These are phyloP conservation scores for Harpagus bidentatus DNA, from an alignment of 2,113 vertebrate genomes.

Conservation along the genomic window DNA sequence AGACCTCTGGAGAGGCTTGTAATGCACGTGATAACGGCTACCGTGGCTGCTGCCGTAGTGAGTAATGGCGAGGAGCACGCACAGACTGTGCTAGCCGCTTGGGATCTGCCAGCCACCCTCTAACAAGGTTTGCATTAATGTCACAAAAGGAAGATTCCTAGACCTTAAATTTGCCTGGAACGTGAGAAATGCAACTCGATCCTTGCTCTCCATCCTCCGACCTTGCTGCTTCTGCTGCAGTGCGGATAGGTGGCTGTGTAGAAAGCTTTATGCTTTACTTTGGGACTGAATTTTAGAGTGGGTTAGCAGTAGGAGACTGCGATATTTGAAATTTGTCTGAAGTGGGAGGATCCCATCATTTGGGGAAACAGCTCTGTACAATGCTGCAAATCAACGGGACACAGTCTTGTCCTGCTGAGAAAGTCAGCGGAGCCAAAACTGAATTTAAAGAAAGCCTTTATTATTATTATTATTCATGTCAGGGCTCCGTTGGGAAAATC, in stretches of 20 bases:
- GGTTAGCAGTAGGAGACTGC: neutral
- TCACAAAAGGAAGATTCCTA: neutral
- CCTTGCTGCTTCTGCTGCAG: neutral
- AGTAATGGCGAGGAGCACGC: neutral
- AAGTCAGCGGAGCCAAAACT: slow-evolving; percentile 58
- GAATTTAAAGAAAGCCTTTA: slow-evolving; percentile 63
- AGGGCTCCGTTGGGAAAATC: slow-evolving; percentile 62
- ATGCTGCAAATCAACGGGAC: slow-evolving; percentile 24
- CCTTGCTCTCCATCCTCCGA: neutral
- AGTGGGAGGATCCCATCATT: slow-evolving; percentile 5
- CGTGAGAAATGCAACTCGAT: fast-evolving
- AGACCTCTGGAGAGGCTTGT: neutral
- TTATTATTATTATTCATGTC: slow-evolving; percentile 75
- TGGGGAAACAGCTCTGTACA: neutral
- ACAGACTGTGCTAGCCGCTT: neutral
- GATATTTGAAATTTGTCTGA: neutral
- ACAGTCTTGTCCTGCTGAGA: slow-evolving; percentile 45
- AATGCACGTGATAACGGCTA: neutral
- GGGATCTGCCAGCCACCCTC: neutral
- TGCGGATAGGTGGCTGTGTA: neutral
- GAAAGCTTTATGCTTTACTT: neutral
- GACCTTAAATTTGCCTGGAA: neutral
- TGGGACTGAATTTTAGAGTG: neutral
- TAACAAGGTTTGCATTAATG: neutral
- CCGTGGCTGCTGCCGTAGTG: neutral